Percentiles rank a stretch among this genome's conserved stretches.
These are phyloP conservation scores for Varroa destructor DNA, from an alignment of 1,140 invertebrate genomes.

Conservation along the genomic window DNA sequence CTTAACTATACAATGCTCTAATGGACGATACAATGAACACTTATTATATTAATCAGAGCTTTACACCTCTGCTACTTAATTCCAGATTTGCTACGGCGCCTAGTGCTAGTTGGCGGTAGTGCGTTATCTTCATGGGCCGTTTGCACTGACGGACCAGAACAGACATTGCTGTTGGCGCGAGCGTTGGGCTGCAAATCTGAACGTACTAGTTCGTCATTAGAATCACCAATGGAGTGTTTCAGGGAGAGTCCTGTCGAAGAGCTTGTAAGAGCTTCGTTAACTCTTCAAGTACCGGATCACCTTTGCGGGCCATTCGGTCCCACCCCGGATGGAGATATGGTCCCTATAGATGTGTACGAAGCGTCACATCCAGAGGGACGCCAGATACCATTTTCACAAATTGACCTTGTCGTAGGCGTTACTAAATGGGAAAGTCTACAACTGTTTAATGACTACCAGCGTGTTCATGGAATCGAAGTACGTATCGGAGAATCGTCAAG, in stretches of 20 bases:
- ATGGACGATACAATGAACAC: too few relatives aligned
- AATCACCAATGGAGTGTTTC: constrained; percentile 3
- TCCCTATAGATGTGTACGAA: neutral
- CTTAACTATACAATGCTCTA: too few relatives aligned
- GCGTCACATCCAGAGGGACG: neutral
- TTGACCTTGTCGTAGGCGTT: constrained; percentile 2
- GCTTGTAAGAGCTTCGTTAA: constrained; percentile 2
- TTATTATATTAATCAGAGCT: too few relatives aligned
- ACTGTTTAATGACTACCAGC: constrained; percentile 21
- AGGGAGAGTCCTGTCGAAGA: neutral
- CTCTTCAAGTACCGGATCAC: constrained; percentile 1
- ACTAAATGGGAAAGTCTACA: constrained; percentile 18
- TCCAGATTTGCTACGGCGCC: neutral
- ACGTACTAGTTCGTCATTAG: neutral
- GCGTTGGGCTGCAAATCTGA: neutral
- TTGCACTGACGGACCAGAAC: constrained; percentile 3
- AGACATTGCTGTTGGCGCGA: neutral
- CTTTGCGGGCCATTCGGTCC: constrained; percentile 20
- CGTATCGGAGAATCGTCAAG: neutral
- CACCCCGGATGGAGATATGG: constrained; percentile 8
- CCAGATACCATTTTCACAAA: neutral
- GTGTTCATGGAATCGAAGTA: constrained; percentile 19
- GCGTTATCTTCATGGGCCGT: constrained; percentile 17
- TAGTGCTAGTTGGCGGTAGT: constrained; percentile 8
- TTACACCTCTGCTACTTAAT: too few relatives aligned